These are phyloP conservation scores for Schizaphis graminum DNA, from an alignment of 2,888 invertebrate species.

Conservation along the genomic window DNA sequence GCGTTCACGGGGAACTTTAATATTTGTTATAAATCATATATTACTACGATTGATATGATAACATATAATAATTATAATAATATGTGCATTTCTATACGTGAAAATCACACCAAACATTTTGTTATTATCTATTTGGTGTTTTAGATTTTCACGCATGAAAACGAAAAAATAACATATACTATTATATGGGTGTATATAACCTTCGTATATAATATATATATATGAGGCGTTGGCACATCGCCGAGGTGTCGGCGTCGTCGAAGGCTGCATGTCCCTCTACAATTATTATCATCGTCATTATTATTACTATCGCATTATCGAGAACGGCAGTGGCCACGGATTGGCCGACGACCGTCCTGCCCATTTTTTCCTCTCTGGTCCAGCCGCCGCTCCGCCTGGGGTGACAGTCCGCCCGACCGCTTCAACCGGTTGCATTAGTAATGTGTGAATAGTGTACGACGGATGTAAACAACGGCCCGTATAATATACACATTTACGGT, in stretches of 20 bases:
- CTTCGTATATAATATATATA: not conserved
- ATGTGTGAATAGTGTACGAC: conserved; percentile 19
- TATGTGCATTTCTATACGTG: too few relatives aligned
- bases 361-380: conserved; percentile 49
- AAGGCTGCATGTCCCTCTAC: not conserved
- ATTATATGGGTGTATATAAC: too few relatives aligned
- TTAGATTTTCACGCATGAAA: not conserved
- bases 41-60: too few relatives aligned
- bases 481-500: not conserved
- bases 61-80: too few relatives aligned
- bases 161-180: not conserved
- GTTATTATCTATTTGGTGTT: not conserved
- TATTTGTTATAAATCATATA: too few relatives aligned
- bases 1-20: too few relatives aligned
- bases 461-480: conserved; percentile 36
- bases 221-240: conserved; percentile 21
- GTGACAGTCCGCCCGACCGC: conserved; percentile 13
- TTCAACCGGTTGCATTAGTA: conserved; percentile 59
- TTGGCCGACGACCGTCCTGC: conserved; percentile 52
- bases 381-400: conserved; percentile 51
- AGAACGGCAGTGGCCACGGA: conserved; percentile 11
- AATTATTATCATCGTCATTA: not conserved
- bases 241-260: not conserved
- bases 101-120: not conserved
- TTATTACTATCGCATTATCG: not conserved